A percentile compares a stretch with the other conserved stretches of the same genome.
Evolutionary conservation across 2,113 vertebrate species (phyloP).

Genomic region (Actinemys pallida): DNA sequence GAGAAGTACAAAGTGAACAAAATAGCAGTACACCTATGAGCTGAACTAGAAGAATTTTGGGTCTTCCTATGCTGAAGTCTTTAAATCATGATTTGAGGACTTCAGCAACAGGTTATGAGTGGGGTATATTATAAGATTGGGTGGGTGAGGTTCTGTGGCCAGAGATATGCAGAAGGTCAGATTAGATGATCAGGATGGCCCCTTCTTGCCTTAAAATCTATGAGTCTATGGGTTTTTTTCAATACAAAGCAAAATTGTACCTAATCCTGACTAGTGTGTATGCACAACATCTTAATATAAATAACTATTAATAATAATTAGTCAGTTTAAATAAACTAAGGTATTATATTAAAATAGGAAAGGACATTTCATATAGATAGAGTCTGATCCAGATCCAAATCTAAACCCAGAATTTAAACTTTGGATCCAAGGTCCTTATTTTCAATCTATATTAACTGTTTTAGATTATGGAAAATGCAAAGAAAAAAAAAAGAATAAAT

Average conservation of each 20-base stretch:
- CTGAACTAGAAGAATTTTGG: not conserved
- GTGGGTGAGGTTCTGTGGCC: not conserved
- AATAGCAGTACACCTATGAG: no score
- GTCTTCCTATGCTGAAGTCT: not conserved
- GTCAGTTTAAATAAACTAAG: not conserved
- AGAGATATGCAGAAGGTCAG: not conserved
- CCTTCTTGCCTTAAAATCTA: not conserved
- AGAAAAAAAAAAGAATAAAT: not conserved
- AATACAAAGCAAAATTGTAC: not conserved
- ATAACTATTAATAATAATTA: not conserved
- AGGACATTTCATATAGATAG: not conserved
- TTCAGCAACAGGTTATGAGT: not conserved
- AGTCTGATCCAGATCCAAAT: no score
- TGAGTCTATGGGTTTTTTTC: not conserved
- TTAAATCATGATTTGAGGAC: not conserved
- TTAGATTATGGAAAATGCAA: not conserved
- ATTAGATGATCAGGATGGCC: not conserved
- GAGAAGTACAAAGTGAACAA: not conserved
- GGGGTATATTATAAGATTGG: not conserved
- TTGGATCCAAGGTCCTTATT: not conserved
- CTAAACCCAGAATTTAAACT: not conserved
- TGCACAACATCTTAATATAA: not conserved
- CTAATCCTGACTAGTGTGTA: not conserved
- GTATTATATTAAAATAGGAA: not conserved
- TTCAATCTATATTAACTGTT: not conserved